Conservation (phyloP, 2,888 invertebrate genomes). For the Phytoseiulus persimilis region DNA sequence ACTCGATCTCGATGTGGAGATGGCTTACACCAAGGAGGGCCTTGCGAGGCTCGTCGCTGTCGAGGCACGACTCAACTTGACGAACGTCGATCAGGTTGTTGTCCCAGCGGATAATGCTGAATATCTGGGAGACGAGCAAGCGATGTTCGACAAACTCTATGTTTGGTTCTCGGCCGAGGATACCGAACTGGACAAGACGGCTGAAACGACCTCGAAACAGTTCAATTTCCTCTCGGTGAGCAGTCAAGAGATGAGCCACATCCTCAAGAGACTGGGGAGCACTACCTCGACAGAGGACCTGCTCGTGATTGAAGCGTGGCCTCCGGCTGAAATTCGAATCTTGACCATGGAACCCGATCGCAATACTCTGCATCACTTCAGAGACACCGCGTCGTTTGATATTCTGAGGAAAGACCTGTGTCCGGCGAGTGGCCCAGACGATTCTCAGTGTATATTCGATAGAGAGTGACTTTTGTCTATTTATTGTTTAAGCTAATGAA, state of each 20-base stretch:
- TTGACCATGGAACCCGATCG: background rate
- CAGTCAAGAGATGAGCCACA: background rate
- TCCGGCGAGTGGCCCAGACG: background rate
- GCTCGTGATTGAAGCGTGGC: conserved; percentile 18
- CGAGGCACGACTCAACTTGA: background rate
- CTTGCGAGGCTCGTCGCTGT: background rate
- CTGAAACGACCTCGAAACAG: background rate
- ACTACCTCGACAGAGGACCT: background rate
- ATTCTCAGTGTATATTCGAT: background rate
- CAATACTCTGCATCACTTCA: background rate
- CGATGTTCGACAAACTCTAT: background rate
- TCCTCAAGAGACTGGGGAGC: background rate
- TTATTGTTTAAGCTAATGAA: background rate
- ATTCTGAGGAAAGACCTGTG: background rate
- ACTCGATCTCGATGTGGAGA: background rate
- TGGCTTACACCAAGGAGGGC: background rate
- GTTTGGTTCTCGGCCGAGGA: background rate
- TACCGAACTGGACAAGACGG: background rate
- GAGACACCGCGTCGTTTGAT: background rate
- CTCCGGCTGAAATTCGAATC: background rate
- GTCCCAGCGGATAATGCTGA: background rate
- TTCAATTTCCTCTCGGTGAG: background rate
- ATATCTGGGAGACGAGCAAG: background rate
- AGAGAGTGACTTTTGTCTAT: background rate
- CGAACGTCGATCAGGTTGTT: background rate